phyloP scores from a whole-genome alignment of 2,888 invertebrate genomes.

The Yponomeuta malinellus region DNA sequence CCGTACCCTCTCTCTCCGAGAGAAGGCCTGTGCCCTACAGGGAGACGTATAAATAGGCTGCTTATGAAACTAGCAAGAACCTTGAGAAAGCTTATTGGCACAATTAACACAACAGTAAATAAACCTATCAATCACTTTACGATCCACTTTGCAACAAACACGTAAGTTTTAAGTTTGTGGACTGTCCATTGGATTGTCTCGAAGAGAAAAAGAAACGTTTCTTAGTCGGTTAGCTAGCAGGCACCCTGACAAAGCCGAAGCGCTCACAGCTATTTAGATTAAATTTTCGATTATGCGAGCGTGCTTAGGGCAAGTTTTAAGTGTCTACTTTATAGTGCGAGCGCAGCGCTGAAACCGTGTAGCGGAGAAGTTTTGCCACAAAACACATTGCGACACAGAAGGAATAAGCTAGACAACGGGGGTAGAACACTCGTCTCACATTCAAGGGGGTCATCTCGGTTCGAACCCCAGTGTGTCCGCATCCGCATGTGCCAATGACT shows the following conservation, averaged over 20 bases:
- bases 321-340: background rate
- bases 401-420: background rate
- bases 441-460: too few relatives aligned
- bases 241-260: background rate
- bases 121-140: background rate
- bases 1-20: too few relatives aligned
- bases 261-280: background rate
- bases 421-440: too few relatives aligned
- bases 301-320: background rate
- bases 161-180: background rate
- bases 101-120: background rate
- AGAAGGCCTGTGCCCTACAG: too few relatives aligned
- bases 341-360: background rate
- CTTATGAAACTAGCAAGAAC: too few relatives aligned
- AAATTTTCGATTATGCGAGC: background rate
- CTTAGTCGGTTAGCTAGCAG: too few relatives aligned
- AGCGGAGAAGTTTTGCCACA: background rate
- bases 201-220: too few relatives aligned
- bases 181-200: too few relatives aligned
- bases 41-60: too few relatives aligned
- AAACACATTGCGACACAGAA: background rate
- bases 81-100: too few relatives aligned
- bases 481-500: too few relatives aligned
- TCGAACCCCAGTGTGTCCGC: too few relatives aligned
- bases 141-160: background rate